These are phyloP conservation scores for Melanotaenia parkinsoni DNA, from an alignment of 2,797 vertebrate genomes.

Conservation along the genomic window DNA sequence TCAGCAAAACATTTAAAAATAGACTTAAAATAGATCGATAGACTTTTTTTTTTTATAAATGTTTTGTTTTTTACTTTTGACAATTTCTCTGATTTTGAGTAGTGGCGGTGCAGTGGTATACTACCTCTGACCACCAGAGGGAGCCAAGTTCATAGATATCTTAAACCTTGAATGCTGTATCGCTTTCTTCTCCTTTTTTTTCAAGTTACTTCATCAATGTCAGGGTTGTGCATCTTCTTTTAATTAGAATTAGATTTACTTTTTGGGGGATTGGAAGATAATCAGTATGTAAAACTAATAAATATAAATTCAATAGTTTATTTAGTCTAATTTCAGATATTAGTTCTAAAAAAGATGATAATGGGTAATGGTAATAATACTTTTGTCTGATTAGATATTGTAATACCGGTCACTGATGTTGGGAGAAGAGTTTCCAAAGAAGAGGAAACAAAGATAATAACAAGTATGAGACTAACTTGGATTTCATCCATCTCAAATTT, in stretches of 20 bases:
- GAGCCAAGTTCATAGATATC: conserved; percentile 47
- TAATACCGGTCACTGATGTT: neutral
- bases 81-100: neutral
- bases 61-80: neutral
- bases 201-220: neutral
- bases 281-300: neutral
- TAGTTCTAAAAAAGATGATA: neutral
- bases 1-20: neutral
- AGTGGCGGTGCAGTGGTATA: neutral
- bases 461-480: neutral
- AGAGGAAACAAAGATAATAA: neutral
- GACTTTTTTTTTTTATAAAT: neutral
- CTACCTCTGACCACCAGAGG: conserved; percentile 45
- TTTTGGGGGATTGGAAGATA: neutral
- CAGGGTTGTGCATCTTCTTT: neutral
- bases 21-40: neutral
- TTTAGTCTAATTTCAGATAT: neutral
- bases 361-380: neutral
- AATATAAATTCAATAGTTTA: neutral
- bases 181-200: neutral
- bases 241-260: neutral
- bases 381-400: neutral
- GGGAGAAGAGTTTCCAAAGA: neutral
- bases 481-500: neutral
- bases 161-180: neutral